These are phyloP conservation scores for Imbricaverruca yamaguchii DNA, from an alignment of 2,888 invertebrate species.

Conservation along the genomic window DNA sequence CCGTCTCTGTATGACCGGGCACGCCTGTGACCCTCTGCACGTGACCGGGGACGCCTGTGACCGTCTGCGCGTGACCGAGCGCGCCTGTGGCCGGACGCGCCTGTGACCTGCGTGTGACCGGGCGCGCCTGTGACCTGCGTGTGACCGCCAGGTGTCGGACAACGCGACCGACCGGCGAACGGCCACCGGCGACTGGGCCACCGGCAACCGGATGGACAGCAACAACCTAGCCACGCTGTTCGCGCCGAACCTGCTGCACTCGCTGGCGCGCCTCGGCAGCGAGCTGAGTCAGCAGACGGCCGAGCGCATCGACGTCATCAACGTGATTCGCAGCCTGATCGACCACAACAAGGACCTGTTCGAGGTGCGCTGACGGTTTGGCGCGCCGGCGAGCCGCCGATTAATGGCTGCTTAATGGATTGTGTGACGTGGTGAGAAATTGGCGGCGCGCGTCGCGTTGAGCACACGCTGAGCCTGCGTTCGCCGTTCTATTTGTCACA, in stretches of 20 bases:
- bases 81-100: too few species aligned
- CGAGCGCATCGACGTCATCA: constrained; percentile 80
- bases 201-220: constrained; percentile 89
- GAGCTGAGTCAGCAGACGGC: constrained; percentile 59
- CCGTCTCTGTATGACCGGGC: too few species aligned
- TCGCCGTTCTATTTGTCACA: too few species aligned
- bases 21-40: too few species aligned
- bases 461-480: too few species aligned
- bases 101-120: too few species aligned
- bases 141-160: constrained; percentile 53
- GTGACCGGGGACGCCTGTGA: too few species aligned
- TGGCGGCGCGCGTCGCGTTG: too few species aligned
- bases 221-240: constrained; percentile 85
- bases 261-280: constrained; percentile 37
- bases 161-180: constrained; percentile 59
- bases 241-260: constrained; percentile 86
- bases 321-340: constrained; percentile 71
- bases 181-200: constrained; percentile 42
- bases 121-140: too few species aligned
- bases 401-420: background rate
- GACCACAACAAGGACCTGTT: constrained; percentile 65
- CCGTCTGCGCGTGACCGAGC: too few species aligned
- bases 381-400: background rate
- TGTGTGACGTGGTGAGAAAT: background rate
- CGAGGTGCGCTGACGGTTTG: constrained; percentile 43